Evolutionary conservation across 2,113 vertebrate species (phyloP).

Genomic region (Furnarius figulus): DNA sequence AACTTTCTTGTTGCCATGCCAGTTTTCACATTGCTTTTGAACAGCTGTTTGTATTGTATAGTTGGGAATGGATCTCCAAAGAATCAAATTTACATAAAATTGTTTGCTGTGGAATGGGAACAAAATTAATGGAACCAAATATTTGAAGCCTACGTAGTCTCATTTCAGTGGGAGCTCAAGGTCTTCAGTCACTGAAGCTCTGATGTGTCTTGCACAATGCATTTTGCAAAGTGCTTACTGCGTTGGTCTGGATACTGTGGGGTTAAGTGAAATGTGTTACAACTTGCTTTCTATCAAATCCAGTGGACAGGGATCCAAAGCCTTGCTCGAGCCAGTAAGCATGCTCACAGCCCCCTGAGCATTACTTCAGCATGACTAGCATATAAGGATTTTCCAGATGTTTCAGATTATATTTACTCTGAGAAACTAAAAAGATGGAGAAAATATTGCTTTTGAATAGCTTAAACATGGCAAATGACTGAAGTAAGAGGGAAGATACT

Average conservation of each 20-base stretch:
- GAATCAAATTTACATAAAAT: background rate
- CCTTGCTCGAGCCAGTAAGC: slow-evolving; percentile 16
- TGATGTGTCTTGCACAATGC: background rate
- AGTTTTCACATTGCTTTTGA: background rate
- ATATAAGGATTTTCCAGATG: slow-evolving; percentile 45
- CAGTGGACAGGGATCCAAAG: slow-evolving; percentile 13
- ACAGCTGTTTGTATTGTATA: background rate
- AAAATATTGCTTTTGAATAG: background rate
- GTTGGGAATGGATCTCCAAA: background rate
- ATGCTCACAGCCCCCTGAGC: slow-evolving; percentile 56
- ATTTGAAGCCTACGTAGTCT: background rate
- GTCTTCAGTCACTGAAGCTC: background rate
- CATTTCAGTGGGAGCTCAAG: background rate
- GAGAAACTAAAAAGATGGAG: slow-evolving; percentile 7
- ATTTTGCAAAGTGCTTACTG: background rate
- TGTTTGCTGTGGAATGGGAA: background rate
- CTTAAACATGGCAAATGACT: background rate
- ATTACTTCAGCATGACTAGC: slow-evolving; percentile 57
- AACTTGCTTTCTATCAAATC: slow-evolving; percentile 16
- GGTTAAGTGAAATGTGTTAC: background rate
- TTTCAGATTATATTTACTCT: slow-evolving; percentile 60
- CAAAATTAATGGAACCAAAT: background rate
- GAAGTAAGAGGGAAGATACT: background rate
- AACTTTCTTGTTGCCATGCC: background rate
- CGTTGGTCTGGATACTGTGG: background rate